Base-by-base conservation (phyloP, 2,888 invertebrate genomes). In the Mythimna vitellina region DNA sequence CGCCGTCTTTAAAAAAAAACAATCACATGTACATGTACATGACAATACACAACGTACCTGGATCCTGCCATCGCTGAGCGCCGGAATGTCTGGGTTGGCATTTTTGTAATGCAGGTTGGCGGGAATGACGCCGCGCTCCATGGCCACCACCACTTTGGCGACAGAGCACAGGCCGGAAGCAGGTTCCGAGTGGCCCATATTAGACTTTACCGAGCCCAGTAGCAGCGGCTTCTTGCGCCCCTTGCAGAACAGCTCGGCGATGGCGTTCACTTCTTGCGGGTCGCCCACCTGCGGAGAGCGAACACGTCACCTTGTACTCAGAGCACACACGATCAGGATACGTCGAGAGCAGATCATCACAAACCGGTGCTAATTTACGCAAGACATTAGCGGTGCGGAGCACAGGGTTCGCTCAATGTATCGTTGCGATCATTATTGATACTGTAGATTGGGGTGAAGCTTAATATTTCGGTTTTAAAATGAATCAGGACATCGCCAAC, bases 111-210 rank as follows among this genome's bases (percentile, higher is more conserved):
- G 99, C 76, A 99, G 96, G 94, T 99, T 99, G 29, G 97, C 97
- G 3, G 99, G 99, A 84, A 99, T 98, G 49, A 97, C 93, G 46
- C 99, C 98, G 69, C 97, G 94, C 95, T 99, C 99, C 98, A 99
- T 99, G 22, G 99, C 98, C 75, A 99, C 97, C 32, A 99, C 93
- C 68, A 92, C 97, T 94, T 99, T 99, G 17, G 99, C 98, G 81
- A 99, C 96, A 1, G 99, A 98, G 90, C 99, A 98, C 35, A 99
- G 96, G 38, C 99, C 99, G 60, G 98, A 98, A 1, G 98, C 98
- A 0, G 99, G 99, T 94, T 99, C 99, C 6, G 99, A 98, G 92
- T 99, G 99, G 1, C 99, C 99, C 99, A 99, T 99, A 95, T 99
- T 99, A 32, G 99, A 99, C 93, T 99, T 99, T 0, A 99, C 98